A percentile compares a stretch with the other conserved stretches of the same genome.
Conservation (phyloP, 2,113 vertebrate species). For the Trichechus manatus region DNA sequence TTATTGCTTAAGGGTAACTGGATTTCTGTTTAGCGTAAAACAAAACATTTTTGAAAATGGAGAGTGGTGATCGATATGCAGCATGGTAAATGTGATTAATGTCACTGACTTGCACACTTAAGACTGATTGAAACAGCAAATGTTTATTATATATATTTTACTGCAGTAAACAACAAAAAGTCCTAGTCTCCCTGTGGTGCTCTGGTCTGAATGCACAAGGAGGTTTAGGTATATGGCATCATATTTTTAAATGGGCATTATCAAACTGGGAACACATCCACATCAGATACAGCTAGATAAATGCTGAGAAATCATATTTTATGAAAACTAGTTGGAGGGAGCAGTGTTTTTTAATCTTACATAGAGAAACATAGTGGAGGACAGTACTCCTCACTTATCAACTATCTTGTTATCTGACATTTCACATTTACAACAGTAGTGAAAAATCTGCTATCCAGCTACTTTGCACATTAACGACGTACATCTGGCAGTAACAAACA, state of each 20-base stretch:
- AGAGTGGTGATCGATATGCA: background rate
- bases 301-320: background rate
- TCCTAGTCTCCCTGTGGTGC: background rate
- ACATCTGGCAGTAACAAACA: too few species aligned
- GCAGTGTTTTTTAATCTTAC: background rate
- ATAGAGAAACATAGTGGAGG: background rate
- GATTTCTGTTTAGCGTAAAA: too few species aligned
- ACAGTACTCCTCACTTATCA: background rate
- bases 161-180: background rate
- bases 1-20: too few species aligned
- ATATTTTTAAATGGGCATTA: background rate
- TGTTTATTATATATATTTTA: too few species aligned
- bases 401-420: too few species aligned
- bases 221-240: background rate
- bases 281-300: background rate
- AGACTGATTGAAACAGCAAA: too few species aligned
- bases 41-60: background rate
- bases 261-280: background rate
- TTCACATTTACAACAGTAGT: too few species aligned
- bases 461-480: too few species aligned
- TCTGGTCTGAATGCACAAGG: background rate
- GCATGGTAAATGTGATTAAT: too few species aligned
- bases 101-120: too few species aligned
- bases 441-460: too few species aligned
- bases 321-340: background rate